Conservation (phyloP, 2,113 vertebrate species). For the Ciconia stormi region DNA sequence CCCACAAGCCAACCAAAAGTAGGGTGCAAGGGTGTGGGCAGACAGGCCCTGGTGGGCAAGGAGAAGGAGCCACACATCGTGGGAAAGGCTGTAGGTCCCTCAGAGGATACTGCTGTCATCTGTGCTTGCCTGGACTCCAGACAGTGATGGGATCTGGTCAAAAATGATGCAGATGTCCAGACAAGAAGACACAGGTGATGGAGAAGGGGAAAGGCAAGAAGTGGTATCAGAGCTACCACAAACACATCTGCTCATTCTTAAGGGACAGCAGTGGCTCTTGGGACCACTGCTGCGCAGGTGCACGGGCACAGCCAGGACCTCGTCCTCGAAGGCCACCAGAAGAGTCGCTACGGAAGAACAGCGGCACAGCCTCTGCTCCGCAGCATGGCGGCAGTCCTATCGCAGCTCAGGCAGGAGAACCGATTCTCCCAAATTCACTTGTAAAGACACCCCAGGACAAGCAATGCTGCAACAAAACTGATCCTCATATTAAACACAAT, state of each 20-base stretch:
- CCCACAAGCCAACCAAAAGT: background rate
- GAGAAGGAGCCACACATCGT: background rate
- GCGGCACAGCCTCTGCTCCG: background rate
- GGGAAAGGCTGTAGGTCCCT: background rate
- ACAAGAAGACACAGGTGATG: background rate
- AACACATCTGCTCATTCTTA: background rate
- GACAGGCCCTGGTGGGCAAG: background rate
- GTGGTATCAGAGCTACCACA: background rate
- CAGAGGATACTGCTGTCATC: background rate
- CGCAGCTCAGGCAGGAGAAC: background rate
- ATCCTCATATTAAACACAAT: background rate
- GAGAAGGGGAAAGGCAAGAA: background rate
- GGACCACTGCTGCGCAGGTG: background rate
- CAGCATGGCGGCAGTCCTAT: accelerated
- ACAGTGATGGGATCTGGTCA: background rate
- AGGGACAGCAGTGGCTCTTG: background rate
- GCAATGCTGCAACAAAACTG: background rate
- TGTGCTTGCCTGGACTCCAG: background rate
- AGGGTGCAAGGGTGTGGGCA: background rate
- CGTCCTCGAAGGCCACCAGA: background rate
- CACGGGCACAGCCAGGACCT: background rate
- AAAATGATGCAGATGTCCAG: background rate
- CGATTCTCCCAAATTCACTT: background rate
- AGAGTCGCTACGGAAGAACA: accelerated
- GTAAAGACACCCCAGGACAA: background rate